Percentiles rank a stretch among this genome's conserved stretches.
Conservation (phyloP, 2,113 vertebrate genomes). For the Montifringilla adamsi region DNA sequence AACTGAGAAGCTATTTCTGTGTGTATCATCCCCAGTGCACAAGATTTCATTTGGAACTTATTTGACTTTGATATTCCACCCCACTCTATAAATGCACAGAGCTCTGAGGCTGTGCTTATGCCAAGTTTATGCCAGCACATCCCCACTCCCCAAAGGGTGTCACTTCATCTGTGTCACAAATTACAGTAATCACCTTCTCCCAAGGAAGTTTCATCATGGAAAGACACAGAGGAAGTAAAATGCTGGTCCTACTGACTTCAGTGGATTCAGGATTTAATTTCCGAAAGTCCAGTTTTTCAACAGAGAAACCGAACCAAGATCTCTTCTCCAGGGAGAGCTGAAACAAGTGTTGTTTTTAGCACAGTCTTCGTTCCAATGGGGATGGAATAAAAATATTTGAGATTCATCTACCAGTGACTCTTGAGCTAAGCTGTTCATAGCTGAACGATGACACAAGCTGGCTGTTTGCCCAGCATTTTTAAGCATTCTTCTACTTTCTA, state of each 20-base stretch:
- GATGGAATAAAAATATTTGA: neutral
- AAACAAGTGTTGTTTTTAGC: neutral
- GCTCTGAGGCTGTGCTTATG: neutral
- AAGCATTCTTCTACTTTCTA: neutral
- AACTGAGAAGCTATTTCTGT: neutral
- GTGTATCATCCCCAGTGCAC: neutral
- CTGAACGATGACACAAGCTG: neutral
- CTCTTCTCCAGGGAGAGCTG: neutral
- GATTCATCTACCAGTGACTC: neutral
- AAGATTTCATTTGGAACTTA: neutral
- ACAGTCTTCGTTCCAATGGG: neutral
- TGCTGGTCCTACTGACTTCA: neutral
- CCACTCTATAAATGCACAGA: neutral
- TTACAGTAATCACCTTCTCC: neutral
- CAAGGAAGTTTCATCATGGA: neutral
- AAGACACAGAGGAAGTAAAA: neutral
- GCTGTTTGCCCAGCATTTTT: conserved; percentile 8
- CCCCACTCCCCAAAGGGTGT: neutral
- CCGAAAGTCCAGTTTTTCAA: neutral
- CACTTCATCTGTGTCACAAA: neutral
- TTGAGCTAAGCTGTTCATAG: neutral
- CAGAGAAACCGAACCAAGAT: neutral
- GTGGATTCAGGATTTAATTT: neutral
- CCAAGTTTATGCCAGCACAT: neutral
- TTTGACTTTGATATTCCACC: neutral